Conservation (phyloP, 2,888 invertebrate species). For the Epistrophe eligans region DNA sequence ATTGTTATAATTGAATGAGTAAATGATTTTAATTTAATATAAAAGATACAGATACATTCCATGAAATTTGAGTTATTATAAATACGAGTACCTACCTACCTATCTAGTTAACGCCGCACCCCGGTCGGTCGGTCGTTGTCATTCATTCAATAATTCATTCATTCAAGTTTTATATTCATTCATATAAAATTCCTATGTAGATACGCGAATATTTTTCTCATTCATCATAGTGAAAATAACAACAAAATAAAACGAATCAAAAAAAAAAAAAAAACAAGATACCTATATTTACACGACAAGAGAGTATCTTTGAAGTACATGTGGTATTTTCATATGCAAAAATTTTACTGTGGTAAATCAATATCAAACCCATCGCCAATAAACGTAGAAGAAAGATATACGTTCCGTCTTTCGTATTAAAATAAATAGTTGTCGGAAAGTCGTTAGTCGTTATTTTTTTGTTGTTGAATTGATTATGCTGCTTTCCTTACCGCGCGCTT, state of each 20-base stretch:
- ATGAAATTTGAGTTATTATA: slow-evolving; percentile 24
- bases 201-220: slow-evolving; percentile 33
- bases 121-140: slow-evolving; percentile 34
- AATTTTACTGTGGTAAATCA: slow-evolving; percentile 47
- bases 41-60: slow-evolving; percentile 62
- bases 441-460: slow-evolving; percentile 41
- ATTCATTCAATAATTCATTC: slow-evolving; percentile 51
- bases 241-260: neutral
- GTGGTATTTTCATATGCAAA: slow-evolving; percentile 54
- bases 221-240: slow-evolving; percentile 49
- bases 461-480: slow-evolving; percentile 27
- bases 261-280: slow-evolving; percentile 12
- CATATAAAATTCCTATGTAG: slow-evolving; percentile 27
- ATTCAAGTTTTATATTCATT: slow-evolving; percentile 64
- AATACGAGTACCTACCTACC: neutral
- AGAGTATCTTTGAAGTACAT: slow-evolving; percentile 48
- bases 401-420: neutral
- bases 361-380: slow-evolving; percentile 38
- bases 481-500: slow-evolving; percentile 42
- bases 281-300: slow-evolving; percentile 1
- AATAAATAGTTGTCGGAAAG: slow-evolving; percentile 12
- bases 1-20: slow-evolving; percentile 7
- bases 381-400: slow-evolving; percentile 15
- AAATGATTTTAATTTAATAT: neutral
- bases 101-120: slow-evolving; percentile 19